Conservation (phyloP, 2,888 invertebrate species). For the Agonum fuliginosum region DNA sequence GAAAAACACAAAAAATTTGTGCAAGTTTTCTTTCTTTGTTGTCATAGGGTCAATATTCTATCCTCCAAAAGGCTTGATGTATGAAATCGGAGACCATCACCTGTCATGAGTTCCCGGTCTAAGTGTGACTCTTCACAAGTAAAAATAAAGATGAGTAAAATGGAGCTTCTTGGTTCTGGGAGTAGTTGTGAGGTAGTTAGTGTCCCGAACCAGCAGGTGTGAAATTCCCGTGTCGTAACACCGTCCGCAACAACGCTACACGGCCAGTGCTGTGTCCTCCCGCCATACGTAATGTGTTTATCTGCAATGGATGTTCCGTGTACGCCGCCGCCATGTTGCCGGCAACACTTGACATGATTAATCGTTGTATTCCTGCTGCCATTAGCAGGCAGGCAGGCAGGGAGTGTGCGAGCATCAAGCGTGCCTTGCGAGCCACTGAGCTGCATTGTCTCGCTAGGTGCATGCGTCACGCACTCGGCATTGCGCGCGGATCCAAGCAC, state of each 20-base stretch:
- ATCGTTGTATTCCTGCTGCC: slow-evolving; percentile 72
- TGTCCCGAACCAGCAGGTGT: background rate
- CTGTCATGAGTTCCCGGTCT: too few species aligned
- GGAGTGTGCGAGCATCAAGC: background rate
- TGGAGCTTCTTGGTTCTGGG: background rate
- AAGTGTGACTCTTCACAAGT: too few species aligned
- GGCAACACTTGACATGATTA: slow-evolving; percentile 73
- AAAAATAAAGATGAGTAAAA: too few species aligned
- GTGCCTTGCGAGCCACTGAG: slow-evolving; percentile 18
- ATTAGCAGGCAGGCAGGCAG: slow-evolving; percentile 69
- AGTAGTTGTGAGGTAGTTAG: background rate
- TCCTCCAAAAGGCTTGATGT: too few species aligned
- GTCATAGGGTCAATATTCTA: too few species aligned
- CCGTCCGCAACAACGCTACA: slow-evolving; percentile 25
- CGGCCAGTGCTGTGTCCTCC: slow-evolving; percentile 2
- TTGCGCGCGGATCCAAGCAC: background rate
- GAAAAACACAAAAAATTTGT: too few species aligned
- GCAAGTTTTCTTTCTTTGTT: too few species aligned
- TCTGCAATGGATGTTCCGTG: slow-evolving; percentile 73
- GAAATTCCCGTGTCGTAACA: slow-evolving; percentile 7
- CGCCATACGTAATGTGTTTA: slow-evolving; percentile 72
- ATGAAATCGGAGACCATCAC: too few species aligned
- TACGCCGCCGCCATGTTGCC: slow-evolving; percentile 72
- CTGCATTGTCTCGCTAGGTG: slow-evolving; percentile 14
- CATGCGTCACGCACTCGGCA: slow-evolving; percentile 14